Conservation (phyloP, 2,888 invertebrate genomes). For the Anagyrus pseudococci region DNA sequence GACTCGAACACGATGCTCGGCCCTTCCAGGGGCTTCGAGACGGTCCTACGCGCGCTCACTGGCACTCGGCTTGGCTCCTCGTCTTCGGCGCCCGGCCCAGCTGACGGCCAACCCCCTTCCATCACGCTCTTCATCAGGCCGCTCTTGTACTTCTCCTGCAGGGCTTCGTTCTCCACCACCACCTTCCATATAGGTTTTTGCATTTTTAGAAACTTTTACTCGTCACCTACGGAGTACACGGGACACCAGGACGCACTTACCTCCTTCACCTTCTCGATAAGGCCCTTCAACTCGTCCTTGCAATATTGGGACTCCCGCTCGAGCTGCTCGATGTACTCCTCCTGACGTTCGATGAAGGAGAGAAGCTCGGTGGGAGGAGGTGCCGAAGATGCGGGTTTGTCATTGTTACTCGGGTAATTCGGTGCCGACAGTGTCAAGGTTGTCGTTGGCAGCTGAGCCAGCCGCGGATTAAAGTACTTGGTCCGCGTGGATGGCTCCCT, state of each 20-base stretch:
- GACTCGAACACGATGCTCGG: constrained; percentile 86
- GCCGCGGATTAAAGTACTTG: constrained; percentile 37
- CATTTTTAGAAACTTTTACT: too few relatives aligned
- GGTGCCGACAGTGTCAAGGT: too few relatives aligned
- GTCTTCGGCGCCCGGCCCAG: constrained; percentile 60
- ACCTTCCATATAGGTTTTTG: too few relatives aligned
- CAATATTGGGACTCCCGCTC: constrained; percentile 86
- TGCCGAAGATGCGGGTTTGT: constrained; percentile 37
- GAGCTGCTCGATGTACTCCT: constrained; percentile 85
- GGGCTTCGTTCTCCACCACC: constrained; percentile 81
- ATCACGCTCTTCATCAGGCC: constrained; percentile 70
- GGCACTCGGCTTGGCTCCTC: constrained; percentile 44
- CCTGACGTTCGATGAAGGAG: constrained; percentile 83
- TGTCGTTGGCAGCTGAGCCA: too few relatives aligned
- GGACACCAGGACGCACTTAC: too few relatives aligned
- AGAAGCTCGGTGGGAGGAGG: constrained; percentile 71
- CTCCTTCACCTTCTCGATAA: constrained; percentile 83
- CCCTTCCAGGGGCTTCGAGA: constrained; percentile 64
- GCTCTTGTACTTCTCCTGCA: constrained; percentile 79
- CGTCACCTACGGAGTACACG: too few relatives aligned
- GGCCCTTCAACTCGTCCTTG: constrained; percentile 77
- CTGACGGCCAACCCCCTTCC: constrained; percentile 33
- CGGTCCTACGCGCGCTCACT: constrained; percentile 41
- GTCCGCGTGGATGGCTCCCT: constrained; percentile 28
- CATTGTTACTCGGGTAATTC: neutral